A percentile compares a stretch with the other conserved stretches of the same genome.
These are phyloP conservation scores for Polypterus bichir DNA, from an alignment of 2,113 vertebrate species.

Conservation along the genomic window DNA sequence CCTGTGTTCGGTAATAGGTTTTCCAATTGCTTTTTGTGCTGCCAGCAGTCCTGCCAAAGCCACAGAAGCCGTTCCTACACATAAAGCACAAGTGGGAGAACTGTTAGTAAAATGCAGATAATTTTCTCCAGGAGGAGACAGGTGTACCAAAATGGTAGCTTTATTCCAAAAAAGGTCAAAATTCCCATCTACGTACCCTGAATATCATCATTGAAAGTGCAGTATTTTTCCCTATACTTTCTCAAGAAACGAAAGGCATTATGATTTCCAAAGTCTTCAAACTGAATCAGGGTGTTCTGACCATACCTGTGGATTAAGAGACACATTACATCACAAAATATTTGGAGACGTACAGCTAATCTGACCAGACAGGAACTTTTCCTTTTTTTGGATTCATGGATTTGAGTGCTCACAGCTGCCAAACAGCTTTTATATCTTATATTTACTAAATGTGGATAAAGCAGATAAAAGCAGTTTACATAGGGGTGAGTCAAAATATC, in stretches of 20 bases:
- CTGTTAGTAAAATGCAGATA: not conserved
- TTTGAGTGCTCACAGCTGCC: no score
- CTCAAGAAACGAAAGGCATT: constrained; percentile 88
- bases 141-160: not conserved
- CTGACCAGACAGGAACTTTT: no score
- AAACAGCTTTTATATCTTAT: no score
- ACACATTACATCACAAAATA: no score
- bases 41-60: constrained; percentile 83
- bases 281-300: constrained; percentile 86
- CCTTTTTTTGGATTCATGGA: no score
- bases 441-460: no score
- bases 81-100: constrained; percentile 10
- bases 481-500: no score
- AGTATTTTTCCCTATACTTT: constrained; percentile 87
- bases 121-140: not conserved
- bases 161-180: rapidly evolving
- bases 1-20: constrained; percentile 72
- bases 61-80: constrained; percentile 77
- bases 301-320: constrained; percentile 48
- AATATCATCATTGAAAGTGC: constrained; percentile 95
- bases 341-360: no score
- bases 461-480: no score
- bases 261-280: constrained; percentile 96
- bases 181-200: constrained; percentile 56
- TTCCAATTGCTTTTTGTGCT: constrained; percentile 65